Percentiles rank a stretch among this genome's conserved stretches.
These are phyloP conservation scores for Calosoma granatense DNA, from an alignment of 1,140 invertebrate genomes.

Conservation along the genomic window DNA sequence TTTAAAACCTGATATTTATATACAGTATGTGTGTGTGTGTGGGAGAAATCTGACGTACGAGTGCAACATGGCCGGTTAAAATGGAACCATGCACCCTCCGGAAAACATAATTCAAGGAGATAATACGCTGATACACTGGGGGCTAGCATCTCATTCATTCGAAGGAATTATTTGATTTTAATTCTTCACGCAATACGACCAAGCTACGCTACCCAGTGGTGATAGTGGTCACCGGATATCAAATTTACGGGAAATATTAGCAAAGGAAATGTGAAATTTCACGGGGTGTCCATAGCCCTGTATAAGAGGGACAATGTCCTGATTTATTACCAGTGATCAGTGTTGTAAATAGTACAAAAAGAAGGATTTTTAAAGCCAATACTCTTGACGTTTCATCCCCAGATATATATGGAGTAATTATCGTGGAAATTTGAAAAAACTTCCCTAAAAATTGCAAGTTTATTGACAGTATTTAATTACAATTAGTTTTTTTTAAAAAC, in stretches of 20 bases:
- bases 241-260: not conserved
- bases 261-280: constrained; percentile 5
- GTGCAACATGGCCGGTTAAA: not conserved
- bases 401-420: too few relatives aligned
- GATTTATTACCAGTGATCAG: constrained; percentile 1
- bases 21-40: not conserved
- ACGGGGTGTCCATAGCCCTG: not conserved
- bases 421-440: too few relatives aligned
- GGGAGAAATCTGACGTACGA: not conserved
- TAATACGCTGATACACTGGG: not conserved
- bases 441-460: too few relatives aligned
- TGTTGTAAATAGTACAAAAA: not conserved
- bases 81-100: not conserved
- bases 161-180: not conserved
- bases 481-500: too few relatives aligned
- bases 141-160: not conserved
- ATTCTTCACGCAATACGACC: not conserved
- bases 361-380: too few relatives aligned
- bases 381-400: too few relatives aligned
- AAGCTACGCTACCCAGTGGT: not conserved
- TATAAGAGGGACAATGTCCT: not conserved
- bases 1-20: constrained; percentile 1
- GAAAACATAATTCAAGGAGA: constrained; percentile 2
- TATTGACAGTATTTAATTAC: too few relatives aligned
- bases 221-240: not conserved